Percentiles rank a stretch among this genome's conserved stretches.
phyloP scores from a whole-genome alignment of 2,888 invertebrate genomes.

The Apoderus coryli region DNA sequence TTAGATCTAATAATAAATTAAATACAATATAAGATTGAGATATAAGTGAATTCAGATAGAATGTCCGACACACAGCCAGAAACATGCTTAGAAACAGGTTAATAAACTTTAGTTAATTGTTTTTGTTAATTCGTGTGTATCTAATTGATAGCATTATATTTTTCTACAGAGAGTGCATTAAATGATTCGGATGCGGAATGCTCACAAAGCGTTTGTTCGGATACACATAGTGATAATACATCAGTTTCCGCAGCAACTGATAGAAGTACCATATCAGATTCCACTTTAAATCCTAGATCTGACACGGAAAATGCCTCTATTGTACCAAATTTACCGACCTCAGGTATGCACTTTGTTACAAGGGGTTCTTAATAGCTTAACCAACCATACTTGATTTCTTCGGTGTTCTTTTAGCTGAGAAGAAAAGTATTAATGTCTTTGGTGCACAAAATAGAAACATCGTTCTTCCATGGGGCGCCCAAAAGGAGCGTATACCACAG shows the following conservation, averaged over 20 bases:
- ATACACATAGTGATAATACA: conserved; percentile 31
- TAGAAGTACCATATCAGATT: conserved; percentile 26
- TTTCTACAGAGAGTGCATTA: conserved; percentile 18
- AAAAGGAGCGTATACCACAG: conserved; percentile 45
- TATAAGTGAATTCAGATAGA: no score
- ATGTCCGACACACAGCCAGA: no score
- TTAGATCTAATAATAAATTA: no score
- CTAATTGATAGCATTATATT: no score
- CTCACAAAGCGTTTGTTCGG: conserved; percentile 31
- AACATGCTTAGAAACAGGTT: no score
- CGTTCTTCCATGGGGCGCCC: conserved; percentile 72
- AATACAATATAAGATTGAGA: no score
- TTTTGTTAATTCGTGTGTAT: background rate
- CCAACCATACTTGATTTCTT: no score
- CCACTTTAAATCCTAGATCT: conserved; percentile 26
- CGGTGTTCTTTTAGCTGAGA: no score
- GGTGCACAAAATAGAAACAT: conserved; percentile 35
- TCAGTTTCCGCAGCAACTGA: conserved; percentile 30
- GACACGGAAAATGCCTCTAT: conserved; percentile 18
- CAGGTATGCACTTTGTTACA: conserved; percentile 15
- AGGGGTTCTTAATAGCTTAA: no score
- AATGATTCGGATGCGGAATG: conserved; percentile 32
- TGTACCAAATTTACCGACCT: conserved; percentile 16
- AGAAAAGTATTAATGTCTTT: conserved; percentile 11
- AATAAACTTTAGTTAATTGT: no score